Base-by-base conservation (phyloP, 2,888 invertebrate genomes). In the Ormyrus pomaceus region DNA sequence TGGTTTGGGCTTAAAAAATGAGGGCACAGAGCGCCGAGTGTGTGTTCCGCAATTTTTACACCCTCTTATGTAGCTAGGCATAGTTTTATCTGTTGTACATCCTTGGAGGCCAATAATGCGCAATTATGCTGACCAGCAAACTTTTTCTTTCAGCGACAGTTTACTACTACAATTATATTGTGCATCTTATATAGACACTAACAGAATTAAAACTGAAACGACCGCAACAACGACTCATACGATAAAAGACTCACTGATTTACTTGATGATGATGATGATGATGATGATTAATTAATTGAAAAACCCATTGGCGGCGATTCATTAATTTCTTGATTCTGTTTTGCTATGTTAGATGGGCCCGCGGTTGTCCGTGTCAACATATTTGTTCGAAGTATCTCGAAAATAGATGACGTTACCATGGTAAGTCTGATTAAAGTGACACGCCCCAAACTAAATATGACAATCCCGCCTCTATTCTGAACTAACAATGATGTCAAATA, bases 401-500 rank as follows among this genome's bases (percentile, higher is more conserved):
- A 98, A 95, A 98, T 98, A 94, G 98, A 98, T 95, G 98, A 98
- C 94, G 97, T 98, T 93, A 98, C 97, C 90, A 98, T 98, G 98
- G 98, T 98, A 96, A 97, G 97, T 97, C 92, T 83, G 83, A 74
- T 72, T 59, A 80, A 77, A 84, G 81, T 78, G 84, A 83, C 79
- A 86, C 87, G 85, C 84, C 72, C 82, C 83, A 71, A 73, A 76
- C 10, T 48, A 8, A 34, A 62, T 8, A 62, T 46, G 45, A 3
- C 9, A 46, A 9, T 34, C 45, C 10, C n/a, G 8, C 45, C 6
- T 1, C n/a, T 64, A 34, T 8, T 64, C n/a, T 7, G 5, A 61
- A 61, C 19, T 19, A 34, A 61, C 34, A 34, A 61, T 34, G 6
- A 34, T 11, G n/a, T 58, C n/a, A 58, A 61, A 19, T 34, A 8